Evolutionary conservation across 2,797 vertebrate genomes (phyloP).

Genomic region (Enteromius unitaeniatus): DNA sequence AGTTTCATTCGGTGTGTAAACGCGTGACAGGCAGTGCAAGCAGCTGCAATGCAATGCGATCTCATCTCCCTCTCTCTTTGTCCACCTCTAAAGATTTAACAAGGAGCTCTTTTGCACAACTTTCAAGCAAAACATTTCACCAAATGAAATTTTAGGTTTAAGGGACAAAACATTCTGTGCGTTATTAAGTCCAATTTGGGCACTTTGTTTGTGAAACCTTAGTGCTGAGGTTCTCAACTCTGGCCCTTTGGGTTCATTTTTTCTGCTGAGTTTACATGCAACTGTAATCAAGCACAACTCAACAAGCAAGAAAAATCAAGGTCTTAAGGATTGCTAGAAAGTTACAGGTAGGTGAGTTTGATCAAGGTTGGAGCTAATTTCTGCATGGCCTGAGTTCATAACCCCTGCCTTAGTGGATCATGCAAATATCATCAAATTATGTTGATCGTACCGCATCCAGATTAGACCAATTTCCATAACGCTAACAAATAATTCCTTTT

Average conservation of each 20-base stretch:
- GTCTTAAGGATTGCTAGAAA: background rate
- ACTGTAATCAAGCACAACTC: background rate
- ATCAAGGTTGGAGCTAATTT: background rate
- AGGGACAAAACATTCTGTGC: background rate
- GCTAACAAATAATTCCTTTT: background rate
- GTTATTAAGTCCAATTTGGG: background rate
- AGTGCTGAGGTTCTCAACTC: background rate
- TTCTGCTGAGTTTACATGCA: background rate
- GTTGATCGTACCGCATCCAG: background rate
- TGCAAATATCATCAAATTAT: slow-evolving; percentile 5
- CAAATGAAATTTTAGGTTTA: background rate
- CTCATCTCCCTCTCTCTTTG: slow-evolving; percentile 4
- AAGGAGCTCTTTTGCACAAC: slow-evolving; percentile 12
- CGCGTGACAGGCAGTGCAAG: slow-evolving; percentile 42
- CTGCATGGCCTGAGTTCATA: background rate
- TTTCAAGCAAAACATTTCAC: slow-evolving; percentile 1
- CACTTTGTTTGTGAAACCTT: background rate
- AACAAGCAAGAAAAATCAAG: background rate
- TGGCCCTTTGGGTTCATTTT: background rate
- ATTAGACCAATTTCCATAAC: background rate
- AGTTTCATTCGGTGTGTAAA: slow-evolving; percentile 53
- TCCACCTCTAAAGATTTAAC: slow-evolving; percentile 19
- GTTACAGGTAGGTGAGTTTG: background rate
- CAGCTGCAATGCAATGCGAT: slow-evolving; percentile 42
- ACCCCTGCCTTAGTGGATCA: background rate